Evolutionary conservation across 2,888 invertebrate species (phyloP).

Genomic region (Apamea sordens): DNA sequence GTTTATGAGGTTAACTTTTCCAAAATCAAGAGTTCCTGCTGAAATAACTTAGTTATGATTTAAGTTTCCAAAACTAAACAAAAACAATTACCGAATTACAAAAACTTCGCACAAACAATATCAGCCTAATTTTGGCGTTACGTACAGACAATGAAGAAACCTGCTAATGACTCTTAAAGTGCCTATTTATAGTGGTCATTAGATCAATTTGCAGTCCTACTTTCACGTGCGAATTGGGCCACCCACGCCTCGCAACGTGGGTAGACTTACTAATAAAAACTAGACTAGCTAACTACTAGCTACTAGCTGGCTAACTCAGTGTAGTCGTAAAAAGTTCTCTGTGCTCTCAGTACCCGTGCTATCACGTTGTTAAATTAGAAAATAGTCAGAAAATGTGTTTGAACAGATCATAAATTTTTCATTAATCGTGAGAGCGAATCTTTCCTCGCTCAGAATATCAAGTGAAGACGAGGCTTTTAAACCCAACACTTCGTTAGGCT

Average conservation of each 20-base stretch:
- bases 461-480: background rate
- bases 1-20: background rate
- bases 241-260: slow-evolving; percentile 31
- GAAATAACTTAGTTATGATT: background rate
- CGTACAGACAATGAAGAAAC: slow-evolving; percentile 33
- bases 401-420: background rate
- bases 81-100: background rate
- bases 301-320: too few relatives aligned
- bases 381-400: background rate
- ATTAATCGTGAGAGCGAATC: background rate
- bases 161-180: slow-evolving; percentile 26
- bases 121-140: background rate
- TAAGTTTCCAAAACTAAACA: background rate
- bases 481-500: background rate
- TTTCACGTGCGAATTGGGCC: slow-evolving; percentile 49
- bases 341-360: background rate
- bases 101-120: slow-evolving; percentile 4
- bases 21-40: background rate
- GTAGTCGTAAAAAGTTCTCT: background rate
- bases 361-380: background rate
- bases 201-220: slow-evolving; percentile 49
- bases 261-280: slow-evolving; percentile 30
- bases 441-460: slow-evolving; percentile 37
- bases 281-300: background rate
- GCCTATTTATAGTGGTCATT: slow-evolving; percentile 30